These are phyloP conservation scores for Cotesia vestalis DNA, from an alignment of 1,140 invertebrate species.

Conservation along the genomic window DNA sequence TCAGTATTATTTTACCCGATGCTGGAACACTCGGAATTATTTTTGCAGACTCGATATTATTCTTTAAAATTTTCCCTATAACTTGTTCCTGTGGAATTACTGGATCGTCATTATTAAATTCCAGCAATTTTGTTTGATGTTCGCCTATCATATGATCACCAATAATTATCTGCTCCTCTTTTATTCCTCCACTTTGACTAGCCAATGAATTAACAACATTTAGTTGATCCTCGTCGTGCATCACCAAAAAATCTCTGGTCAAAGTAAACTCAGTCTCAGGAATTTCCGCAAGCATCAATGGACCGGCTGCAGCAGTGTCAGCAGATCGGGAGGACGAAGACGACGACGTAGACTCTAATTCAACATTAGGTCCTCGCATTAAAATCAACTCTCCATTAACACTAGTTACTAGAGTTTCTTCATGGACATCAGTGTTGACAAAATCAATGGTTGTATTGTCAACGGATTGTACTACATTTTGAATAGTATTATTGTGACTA, in stretches of 20 bases:
- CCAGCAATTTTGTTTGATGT: not conserved
- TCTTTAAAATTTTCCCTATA: too few species aligned
- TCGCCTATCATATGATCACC: not conserved
- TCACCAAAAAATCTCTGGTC: constrained; percentile 61
- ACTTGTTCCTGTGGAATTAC: too few species aligned
- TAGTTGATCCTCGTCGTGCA: constrained; percentile 61
- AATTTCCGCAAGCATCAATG: constrained; percentile 59
- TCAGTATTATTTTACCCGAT: too few species aligned
- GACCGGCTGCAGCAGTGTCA: constrained; percentile 50
- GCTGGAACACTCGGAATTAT: too few species aligned
- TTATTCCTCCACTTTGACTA: constrained; percentile 51
- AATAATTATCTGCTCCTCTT: constrained; percentile 37
- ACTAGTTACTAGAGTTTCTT: constrained; percentile 54
- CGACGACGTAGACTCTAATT: constrained; percentile 23
- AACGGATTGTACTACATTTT: constrained; percentile 45
- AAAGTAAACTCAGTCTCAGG: constrained; percentile 57
- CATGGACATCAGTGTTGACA: constrained; percentile 52
- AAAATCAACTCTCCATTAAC: constrained; percentile 62
- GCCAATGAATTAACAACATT: constrained; percentile 59
- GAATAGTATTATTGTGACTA: constrained; percentile 45
- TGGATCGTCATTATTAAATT: too few species aligned
- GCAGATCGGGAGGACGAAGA: too few species aligned
- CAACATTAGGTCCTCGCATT: constrained; percentile 54
- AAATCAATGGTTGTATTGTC: constrained; percentile 52
- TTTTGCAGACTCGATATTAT: too few species aligned